phyloP scores from a whole-genome alignment of 2,113 vertebrate species.

The Mormyrus lacerda region DNA sequence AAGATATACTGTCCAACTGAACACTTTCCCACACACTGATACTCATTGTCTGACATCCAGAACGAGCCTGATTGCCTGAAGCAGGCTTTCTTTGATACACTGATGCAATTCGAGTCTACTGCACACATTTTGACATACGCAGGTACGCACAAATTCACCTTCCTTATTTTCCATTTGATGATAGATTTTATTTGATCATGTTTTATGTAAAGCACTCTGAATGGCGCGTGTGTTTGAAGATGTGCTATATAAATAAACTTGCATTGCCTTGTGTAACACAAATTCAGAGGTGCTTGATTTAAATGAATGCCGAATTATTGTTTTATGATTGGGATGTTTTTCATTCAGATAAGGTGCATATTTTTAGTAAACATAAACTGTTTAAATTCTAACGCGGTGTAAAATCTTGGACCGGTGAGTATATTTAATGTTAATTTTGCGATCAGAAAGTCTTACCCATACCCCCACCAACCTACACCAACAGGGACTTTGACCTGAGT shows the following conservation, averaged over 20 bases:
- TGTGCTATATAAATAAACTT: background rate
- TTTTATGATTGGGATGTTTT: background rate
- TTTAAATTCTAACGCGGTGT: background rate
- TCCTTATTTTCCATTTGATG: background rate
- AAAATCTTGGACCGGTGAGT: background rate
- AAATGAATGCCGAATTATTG: background rate
- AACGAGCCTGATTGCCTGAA: background rate
- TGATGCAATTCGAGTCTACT: background rate
- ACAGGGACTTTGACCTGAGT: background rate
- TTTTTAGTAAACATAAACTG: background rate
- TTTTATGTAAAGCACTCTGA: background rate
- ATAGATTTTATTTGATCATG: background rate
- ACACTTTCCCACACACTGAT: constrained; percentile 13
- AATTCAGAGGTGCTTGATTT: background rate
- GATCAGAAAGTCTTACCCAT: background rate
- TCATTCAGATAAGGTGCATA: background rate
- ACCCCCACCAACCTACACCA: background rate
- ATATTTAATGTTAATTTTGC: background rate
- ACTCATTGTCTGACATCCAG: background rate
- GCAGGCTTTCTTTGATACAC: background rate
- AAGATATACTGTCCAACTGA: background rate
- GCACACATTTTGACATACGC: background rate
- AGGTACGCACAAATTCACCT: background rate
- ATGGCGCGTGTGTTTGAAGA: background rate
- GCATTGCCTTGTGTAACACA: background rate